These are phyloP conservation scores for Eurytemora carolleeae DNA, from an alignment of 1,140 invertebrate species.

Conservation along the genomic window DNA sequence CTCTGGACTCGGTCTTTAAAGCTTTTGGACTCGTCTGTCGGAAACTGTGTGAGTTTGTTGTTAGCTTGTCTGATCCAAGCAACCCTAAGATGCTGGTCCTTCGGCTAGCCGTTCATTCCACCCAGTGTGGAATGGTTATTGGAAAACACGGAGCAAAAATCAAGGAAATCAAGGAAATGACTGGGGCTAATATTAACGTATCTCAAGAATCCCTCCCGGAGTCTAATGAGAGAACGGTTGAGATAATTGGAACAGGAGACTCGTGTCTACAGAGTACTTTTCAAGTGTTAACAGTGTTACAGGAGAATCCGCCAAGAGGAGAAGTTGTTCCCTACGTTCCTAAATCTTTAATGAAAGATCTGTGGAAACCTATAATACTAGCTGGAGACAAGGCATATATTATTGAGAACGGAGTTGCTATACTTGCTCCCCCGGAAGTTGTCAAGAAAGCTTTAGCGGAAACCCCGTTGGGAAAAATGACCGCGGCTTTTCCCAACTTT, in stretches of 20 bases:
- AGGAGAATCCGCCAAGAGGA: constrained; percentile 3
- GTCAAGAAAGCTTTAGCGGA: not conserved
- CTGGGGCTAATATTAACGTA: constrained; percentile 7
- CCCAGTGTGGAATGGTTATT: constrained; percentile 2
- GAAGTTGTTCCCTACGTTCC: constrained; percentile 9
- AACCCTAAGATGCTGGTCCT: not conserved
- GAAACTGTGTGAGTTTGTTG: constrained; percentile 8
- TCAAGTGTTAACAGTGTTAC: not conserved
- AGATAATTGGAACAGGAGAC: constrained; percentile 8
- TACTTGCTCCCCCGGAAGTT: constrained; percentile 5
- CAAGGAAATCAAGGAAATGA: constrained; percentile 17
- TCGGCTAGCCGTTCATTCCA: not conserved
- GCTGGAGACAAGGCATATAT: constrained; percentile 2
- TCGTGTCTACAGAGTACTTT: constrained; percentile 8
- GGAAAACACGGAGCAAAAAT: constrained; percentile 17
- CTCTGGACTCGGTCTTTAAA: constrained; percentile 4
- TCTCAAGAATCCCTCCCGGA: constrained; percentile 2
- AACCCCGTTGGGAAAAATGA: not conserved
- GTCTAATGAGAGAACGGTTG: constrained; percentile 5
- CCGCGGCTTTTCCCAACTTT: not conserved
- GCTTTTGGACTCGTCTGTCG: constrained; percentile 7
- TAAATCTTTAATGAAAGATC: not conserved
- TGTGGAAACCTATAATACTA: constrained; percentile 6
- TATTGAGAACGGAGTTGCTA: constrained; percentile 2
- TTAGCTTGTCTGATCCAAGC: not conserved